phyloP scores from a whole-genome alignment of 2,888 invertebrate species.

The Scaptomyza polygonia region DNA sequence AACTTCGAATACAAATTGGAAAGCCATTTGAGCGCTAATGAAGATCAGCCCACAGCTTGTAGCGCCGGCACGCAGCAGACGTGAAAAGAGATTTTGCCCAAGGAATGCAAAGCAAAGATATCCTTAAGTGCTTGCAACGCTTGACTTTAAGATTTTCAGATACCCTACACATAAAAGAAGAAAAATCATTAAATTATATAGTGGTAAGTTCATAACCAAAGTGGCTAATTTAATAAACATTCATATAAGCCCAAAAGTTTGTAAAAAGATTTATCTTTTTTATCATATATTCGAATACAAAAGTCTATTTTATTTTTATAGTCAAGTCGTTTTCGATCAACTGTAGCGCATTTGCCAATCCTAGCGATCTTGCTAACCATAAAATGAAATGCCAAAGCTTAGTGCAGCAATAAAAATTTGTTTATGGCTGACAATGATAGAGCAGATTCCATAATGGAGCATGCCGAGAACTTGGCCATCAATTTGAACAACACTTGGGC shows the following conservation, averaged over 20 bases:
- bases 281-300: no score
- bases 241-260: no score
- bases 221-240: no score
- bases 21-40: conserved; percentile 66
- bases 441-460: conserved; percentile 60
- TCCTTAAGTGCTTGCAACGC: background rate
- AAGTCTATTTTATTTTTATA: no score
- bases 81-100: background rate
- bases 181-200: no score
- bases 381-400: background rate
- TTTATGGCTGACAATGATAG: conserved; percentile 70
- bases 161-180: no score
- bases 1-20: conserved; percentile 45
- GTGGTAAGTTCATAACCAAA: no score
- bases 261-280: no score
- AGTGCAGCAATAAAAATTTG: conserved; percentile 52
- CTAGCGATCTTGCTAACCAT: background rate
- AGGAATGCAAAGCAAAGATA: background rate
- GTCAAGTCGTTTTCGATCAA: background rate
- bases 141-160: background rate
- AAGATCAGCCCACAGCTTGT: conserved; percentile 74
- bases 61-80: conserved; percentile 55
- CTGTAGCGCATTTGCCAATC: background rate
- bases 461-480: conserved; percentile 23
- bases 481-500: background rate